A percentile compares a stretch with the other conserved stretches of the same genome.
phyloP scores from a whole-genome alignment of 2,888 invertebrate genomes.

The Notodonta ziczac region DNA sequence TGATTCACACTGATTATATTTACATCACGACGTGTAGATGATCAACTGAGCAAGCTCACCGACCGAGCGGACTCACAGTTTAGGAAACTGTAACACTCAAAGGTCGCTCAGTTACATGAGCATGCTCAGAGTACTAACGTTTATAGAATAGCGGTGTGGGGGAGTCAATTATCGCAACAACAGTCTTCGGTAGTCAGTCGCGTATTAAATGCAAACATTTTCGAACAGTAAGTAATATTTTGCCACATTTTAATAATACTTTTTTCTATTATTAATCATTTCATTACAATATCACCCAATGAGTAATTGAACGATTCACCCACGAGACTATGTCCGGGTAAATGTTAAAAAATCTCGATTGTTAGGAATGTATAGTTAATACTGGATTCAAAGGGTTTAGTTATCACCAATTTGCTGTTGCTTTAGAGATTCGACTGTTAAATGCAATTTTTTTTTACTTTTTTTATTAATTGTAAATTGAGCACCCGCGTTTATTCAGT shows the following conservation, averaged over 20 bases:
- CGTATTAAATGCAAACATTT: constrained; percentile 65
- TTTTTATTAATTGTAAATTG: constrained; percentile 34
- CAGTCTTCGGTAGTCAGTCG: constrained; percentile 74
- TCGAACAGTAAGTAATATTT: constrained; percentile 56
- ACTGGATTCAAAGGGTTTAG: constrained; percentile 58
- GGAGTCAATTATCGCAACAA: constrained; percentile 66
- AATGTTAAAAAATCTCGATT: constrained; percentile 67
- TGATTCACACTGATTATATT: constrained; percentile 74
- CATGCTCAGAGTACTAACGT: constrained; percentile 13
- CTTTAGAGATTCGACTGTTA: constrained; percentile 55
- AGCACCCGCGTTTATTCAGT: constrained; percentile 41
- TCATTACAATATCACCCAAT: constrained; percentile 79
- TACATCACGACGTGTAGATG: constrained; percentile 56
- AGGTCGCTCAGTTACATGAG: constrained; percentile 10
- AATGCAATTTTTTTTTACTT: constrained; percentile 40
- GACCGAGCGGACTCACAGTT: no score
- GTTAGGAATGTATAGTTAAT: constrained; percentile 81
- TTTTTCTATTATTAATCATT: constrained; percentile 46
- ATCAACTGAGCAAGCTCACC: constrained; percentile 16
- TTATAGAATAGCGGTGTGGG: constrained; percentile 10
- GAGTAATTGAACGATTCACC: constrained; percentile 66
- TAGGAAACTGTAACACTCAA: constrained; percentile 5
- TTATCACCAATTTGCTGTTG: constrained; percentile 26
- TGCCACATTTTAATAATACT: constrained; percentile 76
- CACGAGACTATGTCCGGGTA: constrained; percentile 60